Evolutionary conservation across 1,140 invertebrate species (phyloP).

Genomic region (Apis laboriosa): DNA sequence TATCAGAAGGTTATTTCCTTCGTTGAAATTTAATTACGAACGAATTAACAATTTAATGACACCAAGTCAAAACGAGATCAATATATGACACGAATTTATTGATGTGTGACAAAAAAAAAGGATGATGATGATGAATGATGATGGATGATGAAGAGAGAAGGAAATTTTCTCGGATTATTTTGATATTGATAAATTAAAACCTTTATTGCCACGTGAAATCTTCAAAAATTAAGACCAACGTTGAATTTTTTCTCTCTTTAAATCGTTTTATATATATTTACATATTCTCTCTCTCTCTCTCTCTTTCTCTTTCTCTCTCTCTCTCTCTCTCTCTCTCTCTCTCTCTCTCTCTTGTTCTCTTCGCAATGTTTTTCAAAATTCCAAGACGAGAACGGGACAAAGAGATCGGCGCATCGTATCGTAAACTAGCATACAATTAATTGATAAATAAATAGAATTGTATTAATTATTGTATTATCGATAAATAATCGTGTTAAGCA

Average conservation of each 20-base stretch:
- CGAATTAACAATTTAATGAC: constrained; percentile 23
- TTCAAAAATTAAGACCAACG: background rate
- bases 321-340: background rate
- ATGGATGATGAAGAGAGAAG: background rate
- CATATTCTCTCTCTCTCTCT: background rate
- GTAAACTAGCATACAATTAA: constrained; percentile 46
- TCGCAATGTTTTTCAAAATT: background rate
- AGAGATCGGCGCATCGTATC: constrained; percentile 29
- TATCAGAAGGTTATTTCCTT: constrained; percentile 2
- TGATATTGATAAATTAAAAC: background rate
- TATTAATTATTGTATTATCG: constrained; percentile 48
- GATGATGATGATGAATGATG: background rate
- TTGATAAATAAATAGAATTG: constrained; percentile 44
- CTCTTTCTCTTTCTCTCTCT: no score
- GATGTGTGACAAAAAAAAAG: constrained; percentile 8
- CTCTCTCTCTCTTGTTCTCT: constrained; percentile 12
- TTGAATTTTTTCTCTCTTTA: background rate
- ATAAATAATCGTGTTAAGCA: constrained; percentile 48
- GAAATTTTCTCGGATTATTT: no score
- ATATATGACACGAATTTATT: constrained; percentile 24
- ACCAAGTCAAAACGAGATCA: background rate
- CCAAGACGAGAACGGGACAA: background rate
- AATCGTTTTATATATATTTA: background rate
- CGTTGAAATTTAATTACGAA: constrained; percentile 24
- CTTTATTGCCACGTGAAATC: no score